Conservation (phyloP, 2,797 vertebrate genomes). For the Malacoraja senta region DNA sequence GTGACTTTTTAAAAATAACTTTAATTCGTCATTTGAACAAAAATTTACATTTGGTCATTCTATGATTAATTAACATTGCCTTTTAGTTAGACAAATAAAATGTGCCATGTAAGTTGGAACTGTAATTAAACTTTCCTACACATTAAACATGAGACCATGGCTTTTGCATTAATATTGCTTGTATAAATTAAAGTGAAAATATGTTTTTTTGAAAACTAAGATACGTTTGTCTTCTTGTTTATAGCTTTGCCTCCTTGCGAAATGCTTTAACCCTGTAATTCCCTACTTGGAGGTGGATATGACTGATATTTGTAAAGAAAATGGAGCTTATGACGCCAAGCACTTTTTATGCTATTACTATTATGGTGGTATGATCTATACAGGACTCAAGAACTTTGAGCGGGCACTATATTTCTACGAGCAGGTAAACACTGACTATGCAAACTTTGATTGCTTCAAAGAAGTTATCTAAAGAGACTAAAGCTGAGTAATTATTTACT, state of each 20-base stretch:
- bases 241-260: conserved; percentile 96
- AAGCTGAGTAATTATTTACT: background rate
- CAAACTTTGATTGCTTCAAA: background rate
- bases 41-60: background rate
- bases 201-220: background rate
- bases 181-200: background rate
- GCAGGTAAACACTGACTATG: conserved; percentile 67
- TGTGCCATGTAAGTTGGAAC: background rate
- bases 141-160: background rate
- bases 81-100: background rate
- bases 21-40: background rate
- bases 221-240: conserved; percentile 46
- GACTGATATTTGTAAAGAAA: conserved; percentile 99
- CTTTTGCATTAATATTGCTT: background rate
- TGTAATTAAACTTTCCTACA: background rate
- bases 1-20: background rate
- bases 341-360: conserved; percentile 99
- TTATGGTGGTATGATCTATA: conserved; percentile 98
- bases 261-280: conserved; percentile 96
- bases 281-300: conserved; percentile 96
- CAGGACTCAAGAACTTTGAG: conserved; percentile 96
- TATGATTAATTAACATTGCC: background rate
- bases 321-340: conserved; percentile 94
- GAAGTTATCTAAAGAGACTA: background rate
- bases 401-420: conserved; percentile 98